phyloP scores from a whole-genome alignment of 2,797 vertebrate species.

The Neoniphon sammara region DNA sequence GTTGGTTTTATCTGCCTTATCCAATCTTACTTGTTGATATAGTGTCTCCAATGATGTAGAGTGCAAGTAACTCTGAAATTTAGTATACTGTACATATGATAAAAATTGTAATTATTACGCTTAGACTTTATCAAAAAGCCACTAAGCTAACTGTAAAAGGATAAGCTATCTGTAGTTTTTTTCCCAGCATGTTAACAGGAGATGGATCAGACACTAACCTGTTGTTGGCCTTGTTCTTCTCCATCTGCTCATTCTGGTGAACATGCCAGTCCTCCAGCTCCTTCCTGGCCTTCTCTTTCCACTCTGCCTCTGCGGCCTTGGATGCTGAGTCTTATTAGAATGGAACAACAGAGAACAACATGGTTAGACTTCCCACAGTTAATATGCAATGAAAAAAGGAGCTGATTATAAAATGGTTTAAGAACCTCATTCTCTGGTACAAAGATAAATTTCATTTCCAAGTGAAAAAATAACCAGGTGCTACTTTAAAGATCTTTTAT shows the following conservation, averaged over 20 bases:
- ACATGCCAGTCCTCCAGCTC: constrained; percentile 98
- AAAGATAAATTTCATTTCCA: no score
- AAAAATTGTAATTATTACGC: not conserved
- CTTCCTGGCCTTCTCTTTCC: constrained; percentile 95
- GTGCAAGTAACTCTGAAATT: not conserved
- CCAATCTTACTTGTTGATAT: not conserved
- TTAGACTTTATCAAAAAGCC: not conserved
- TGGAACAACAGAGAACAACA: constrained; percentile 3
- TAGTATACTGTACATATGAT: not conserved
- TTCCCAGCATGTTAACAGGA: constrained; percentile 17
- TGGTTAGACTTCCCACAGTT: not conserved
- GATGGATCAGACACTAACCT: constrained; percentile 79
- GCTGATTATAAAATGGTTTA: not conserved
- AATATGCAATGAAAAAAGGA: not conserved
- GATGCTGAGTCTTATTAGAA: constrained; percentile 89
- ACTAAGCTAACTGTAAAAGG: not conserved
- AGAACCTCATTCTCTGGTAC: not conserved
- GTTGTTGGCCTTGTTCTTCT: constrained; percentile 97
- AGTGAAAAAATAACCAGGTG: no score
- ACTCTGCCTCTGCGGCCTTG: constrained; percentile 92
- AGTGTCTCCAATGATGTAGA: not conserved
- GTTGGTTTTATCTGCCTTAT: no score
- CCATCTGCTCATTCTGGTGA: constrained; percentile 95
- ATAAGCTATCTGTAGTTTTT: constrained; percentile 14
- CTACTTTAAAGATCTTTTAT: no score